These are phyloP conservation scores for Benthosema pterotum DNA, from an alignment of 2,797 vertebrate genomes.

Conservation along the genomic window DNA sequence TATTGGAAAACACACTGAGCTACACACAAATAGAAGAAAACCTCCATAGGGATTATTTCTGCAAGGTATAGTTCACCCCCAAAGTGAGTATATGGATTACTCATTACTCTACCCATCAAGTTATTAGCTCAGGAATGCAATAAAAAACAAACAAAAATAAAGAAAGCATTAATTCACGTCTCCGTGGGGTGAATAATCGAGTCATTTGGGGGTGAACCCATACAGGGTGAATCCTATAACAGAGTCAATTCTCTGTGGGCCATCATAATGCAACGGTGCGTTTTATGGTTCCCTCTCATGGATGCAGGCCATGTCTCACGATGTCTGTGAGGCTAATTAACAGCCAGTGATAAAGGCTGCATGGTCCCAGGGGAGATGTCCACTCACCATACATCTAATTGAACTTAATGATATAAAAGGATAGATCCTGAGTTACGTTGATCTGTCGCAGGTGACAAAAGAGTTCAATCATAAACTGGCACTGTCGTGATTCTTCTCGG, in stretches of 20 bases:
- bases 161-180: no score
- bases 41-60: no score
- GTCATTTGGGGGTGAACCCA: no score
- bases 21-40: no score
- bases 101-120: no score
- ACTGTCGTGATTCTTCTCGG: slow-evolving; percentile 50
- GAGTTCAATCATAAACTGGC: slow-evolving; percentile 62
- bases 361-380: slow-evolving; percentile 65
- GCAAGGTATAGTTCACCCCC: no score
- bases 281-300: slow-evolving; percentile 47
- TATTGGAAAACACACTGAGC: no score
- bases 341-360: slow-evolving; percentile 56
- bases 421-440: slow-evolving; percentile 69
- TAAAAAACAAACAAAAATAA: no score
- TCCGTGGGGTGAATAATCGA: no score
- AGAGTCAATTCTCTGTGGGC: slow-evolving; percentile 14
- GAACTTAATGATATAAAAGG: slow-evolving; percentile 73
- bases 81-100: no score
- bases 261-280: slow-evolving; percentile 15
- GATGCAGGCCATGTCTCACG: slow-evolving; percentile 47
- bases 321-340: slow-evolving; percentile 73
- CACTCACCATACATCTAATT: slow-evolving; percentile 80
- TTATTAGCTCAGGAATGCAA: no score
- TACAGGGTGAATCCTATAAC: not conserved
- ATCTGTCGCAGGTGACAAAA: slow-evolving; percentile 41